Percentiles rank a stretch among this genome's conserved stretches.
These are phyloP conservation scores for Sclerurus mexicanus DNA, from an alignment of 2,113 vertebrate genomes.

Conservation along the genomic window DNA sequence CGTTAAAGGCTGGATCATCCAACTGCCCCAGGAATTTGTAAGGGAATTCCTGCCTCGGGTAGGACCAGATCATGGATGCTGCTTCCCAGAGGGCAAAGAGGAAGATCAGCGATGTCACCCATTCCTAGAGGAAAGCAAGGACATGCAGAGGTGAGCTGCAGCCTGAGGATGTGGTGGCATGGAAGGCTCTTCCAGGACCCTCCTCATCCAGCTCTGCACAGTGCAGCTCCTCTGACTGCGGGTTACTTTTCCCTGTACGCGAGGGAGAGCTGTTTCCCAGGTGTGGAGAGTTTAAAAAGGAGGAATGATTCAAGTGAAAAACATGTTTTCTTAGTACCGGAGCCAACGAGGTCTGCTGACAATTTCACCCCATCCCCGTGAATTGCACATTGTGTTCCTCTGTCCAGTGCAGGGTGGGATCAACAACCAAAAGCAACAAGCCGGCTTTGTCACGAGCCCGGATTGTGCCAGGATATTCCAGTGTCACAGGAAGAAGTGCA, in stretches of 20 bases:
- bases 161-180: background rate
- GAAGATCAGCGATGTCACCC: slow-evolving; percentile 65
- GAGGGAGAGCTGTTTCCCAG: background rate
- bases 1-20: background rate
- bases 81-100: background rate
- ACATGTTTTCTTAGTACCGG: background rate
- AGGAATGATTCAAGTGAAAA: background rate
- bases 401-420: background rate
- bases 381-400: background rate
- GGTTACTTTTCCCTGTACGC: fast-evolving
- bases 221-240: fast-evolving
- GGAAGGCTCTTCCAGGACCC: background rate
- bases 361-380: background rate
- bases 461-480: background rate
- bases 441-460: background rate
- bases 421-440: background rate
- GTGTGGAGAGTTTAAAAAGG: fast-evolving
- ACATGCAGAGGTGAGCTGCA: background rate
- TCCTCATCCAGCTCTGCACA: background rate
- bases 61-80: fast-evolving
- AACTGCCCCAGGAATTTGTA: background rate
- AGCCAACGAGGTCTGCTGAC: background rate
- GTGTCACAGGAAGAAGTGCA: background rate
- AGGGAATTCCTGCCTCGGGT: background rate
- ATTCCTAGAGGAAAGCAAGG: slow-evolving; percentile 68